phyloP scores from a whole-genome alignment of 1,140 invertebrate genomes.

The Aporrectodea caliginosa region DNA sequence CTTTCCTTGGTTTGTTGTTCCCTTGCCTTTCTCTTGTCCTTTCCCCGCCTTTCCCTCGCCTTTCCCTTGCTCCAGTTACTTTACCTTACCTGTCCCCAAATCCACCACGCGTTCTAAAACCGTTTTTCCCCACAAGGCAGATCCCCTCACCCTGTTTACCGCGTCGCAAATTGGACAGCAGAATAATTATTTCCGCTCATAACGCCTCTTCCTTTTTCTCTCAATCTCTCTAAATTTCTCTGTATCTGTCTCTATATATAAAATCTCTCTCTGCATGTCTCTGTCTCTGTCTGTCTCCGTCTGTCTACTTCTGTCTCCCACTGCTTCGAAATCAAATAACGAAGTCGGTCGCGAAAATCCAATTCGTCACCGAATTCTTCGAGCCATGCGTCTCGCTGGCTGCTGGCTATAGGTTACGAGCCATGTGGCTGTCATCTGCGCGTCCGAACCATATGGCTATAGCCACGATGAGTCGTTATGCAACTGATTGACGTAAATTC shows the following conservation, averaged over 20 bases:
- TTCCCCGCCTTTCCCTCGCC: not conserved
- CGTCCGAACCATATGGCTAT: no score
- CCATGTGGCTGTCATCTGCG: no score
- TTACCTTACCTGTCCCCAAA: not conserved
- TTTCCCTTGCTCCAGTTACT: not conserved
- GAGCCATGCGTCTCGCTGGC: no score
- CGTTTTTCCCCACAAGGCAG: not conserved
- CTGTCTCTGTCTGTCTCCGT: no score
- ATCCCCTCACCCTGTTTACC: not conserved
- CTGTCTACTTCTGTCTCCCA: no score
- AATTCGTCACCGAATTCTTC: no score
- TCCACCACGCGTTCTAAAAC: not conserved
- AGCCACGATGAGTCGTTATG: no score
- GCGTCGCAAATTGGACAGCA: not conserved
- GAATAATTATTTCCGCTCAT: not conserved
- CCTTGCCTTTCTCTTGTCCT: not conserved
- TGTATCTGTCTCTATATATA: not conserved
- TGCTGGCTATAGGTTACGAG: no score
- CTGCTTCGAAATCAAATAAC: no score
- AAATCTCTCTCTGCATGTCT: no score
- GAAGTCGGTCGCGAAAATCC: no score
- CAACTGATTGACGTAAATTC: no score
- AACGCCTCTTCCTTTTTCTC: not conserved
- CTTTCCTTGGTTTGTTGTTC: constrained; percentile 32
- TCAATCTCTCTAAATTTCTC: not conserved